Evolutionary conservation across 2,113 vertebrate genomes (phyloP).

Genomic region (Neopipo cinnamomea): DNA sequence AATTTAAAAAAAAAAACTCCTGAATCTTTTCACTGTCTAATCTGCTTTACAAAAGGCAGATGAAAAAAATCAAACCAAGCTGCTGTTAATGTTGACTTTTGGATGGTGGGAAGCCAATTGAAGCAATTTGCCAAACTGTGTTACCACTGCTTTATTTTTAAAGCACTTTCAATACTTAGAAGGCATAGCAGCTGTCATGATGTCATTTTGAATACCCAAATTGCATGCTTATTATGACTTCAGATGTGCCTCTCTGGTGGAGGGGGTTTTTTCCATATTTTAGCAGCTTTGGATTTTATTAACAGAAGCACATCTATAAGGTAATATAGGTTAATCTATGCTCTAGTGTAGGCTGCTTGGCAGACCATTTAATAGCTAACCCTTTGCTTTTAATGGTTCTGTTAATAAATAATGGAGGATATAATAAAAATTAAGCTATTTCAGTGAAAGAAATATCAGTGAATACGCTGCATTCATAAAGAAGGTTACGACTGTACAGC

Average conservation of each 20-base stretch:
- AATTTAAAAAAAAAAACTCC: not conserved
- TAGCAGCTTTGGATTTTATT: conserved; percentile 36
- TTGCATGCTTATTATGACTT: conserved; percentile 45
- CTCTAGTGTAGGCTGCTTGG: conserved; percentile 8
- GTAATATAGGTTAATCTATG: conserved; percentile 36
- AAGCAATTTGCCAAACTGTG: conserved; percentile 43
- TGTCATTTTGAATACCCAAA: conserved; percentile 49
- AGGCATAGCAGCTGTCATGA: conserved; percentile 34
- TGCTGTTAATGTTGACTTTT: conserved; percentile 42
- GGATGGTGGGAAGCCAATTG: conserved; percentile 31
- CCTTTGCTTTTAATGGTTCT: conserved; percentile 27
- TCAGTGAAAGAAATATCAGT: not conserved
- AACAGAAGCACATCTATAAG: not conserved
- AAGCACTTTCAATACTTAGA: conserved; percentile 44
- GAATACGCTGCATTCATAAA: conserved; percentile 17
- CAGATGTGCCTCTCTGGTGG: conserved; percentile 21
- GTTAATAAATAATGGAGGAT: conserved; percentile 39
- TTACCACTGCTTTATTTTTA: conserved; percentile 53
- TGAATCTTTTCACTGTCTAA: not conserved
- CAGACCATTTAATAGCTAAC: conserved; percentile 36
- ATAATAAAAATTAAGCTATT: conserved; percentile 50
- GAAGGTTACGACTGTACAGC: not conserved
- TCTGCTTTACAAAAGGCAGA: conserved; percentile 39
- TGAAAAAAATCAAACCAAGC: conserved; percentile 41
- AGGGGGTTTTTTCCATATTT: not conserved